Percentiles rank a stretch among this genome's conserved stretches.
These are phyloP conservation scores for Bursaphelenchus okinawaensis DNA, from an alignment of 2,888 invertebrate genomes.

Conservation along the genomic window DNA sequence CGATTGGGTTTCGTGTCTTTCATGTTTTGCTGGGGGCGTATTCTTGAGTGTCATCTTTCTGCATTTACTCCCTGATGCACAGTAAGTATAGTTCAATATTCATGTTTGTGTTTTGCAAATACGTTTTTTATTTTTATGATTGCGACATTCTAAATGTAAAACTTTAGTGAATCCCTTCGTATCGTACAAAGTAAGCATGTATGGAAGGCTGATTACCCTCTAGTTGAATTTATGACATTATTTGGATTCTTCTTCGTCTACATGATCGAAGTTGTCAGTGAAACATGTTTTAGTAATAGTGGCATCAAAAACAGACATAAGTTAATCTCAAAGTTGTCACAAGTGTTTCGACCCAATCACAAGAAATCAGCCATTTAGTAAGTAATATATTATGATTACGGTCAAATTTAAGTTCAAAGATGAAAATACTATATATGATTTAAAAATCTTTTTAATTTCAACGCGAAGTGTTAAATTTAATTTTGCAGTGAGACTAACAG, in stretches of 20 bases:
- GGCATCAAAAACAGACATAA: not conserved
- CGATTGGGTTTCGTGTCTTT: slow-evolving; percentile 19
- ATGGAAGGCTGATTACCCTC: slow-evolving; percentile 22
- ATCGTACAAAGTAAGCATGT: slow-evolving; percentile 9
- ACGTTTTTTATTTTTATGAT: not conserved
- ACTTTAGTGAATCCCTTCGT: slow-evolving; percentile 18
- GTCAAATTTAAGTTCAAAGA: too few relatives aligned
- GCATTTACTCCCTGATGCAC: slow-evolving; percentile 25
- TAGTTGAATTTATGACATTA: slow-evolving; percentile 20
- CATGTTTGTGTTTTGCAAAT: too few relatives aligned
- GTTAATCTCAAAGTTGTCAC: not conserved
- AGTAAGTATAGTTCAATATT: slow-evolving; percentile 12
- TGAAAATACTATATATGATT: too few relatives aligned
- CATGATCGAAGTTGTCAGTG: slow-evolving; percentile 17
- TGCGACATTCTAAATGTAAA: too few relatives aligned
- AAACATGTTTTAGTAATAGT: not conserved
- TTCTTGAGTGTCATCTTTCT: slow-evolving; percentile 26
- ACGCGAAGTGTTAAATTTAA: too few relatives aligned
- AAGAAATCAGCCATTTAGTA: not conserved
- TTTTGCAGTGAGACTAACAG: not conserved
- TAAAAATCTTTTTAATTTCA: too few relatives aligned
- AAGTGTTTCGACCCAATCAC: not conserved
- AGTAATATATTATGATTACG: too few relatives aligned
- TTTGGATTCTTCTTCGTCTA: slow-evolving; percentile 27
- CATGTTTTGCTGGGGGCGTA: slow-evolving; percentile 27